phyloP scores from a whole-genome alignment of 2,797 vertebrate genomes.

The Artibeus lituratus region DNA sequence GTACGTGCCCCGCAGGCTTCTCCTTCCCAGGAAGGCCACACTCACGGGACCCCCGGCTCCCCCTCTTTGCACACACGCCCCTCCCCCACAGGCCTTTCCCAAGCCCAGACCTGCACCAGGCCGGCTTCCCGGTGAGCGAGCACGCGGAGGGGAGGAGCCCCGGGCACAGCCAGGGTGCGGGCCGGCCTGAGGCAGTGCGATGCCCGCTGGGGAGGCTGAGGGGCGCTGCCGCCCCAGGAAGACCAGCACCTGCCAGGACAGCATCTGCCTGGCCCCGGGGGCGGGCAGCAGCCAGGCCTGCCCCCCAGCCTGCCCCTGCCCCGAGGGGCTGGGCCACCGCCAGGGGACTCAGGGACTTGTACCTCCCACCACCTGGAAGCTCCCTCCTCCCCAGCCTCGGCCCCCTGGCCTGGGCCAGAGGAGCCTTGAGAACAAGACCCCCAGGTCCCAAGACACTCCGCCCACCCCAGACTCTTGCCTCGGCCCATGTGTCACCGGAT shows the following conservation, averaged over 20 bases:
- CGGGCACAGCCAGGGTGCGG: not conserved
- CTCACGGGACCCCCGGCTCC: rapidly evolving
- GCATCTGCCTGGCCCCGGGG: not conserved
- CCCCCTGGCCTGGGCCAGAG: not conserved
- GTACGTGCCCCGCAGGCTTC: rapidly evolving
- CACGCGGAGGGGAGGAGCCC: not conserved
- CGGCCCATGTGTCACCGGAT: slow-evolving; percentile 50
- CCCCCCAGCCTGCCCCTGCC: not conserved
- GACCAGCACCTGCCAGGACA: rapidly evolving
- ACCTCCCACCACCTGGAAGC: not conserved
- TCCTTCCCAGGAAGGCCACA: not conserved
- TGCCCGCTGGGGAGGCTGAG: rapidly evolving
- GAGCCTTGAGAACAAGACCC: not conserved
- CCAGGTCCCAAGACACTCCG: not conserved
- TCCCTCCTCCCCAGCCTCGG: rapidly evolving
- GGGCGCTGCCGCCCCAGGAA: not conserved
- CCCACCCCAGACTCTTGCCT: not conserved
- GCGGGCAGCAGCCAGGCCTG: rapidly evolving
- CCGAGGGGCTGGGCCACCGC: rapidly evolving
- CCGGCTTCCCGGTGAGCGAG: not conserved
- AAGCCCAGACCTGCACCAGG: rapidly evolving
- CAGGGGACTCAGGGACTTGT: not conserved
- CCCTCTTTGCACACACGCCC: not conserved
- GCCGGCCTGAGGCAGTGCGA: rapidly evolving
- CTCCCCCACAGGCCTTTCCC: not conserved